phyloP scores from a whole-genome alignment of 1,140 invertebrate species.

The Magallana gigas region DNA sequence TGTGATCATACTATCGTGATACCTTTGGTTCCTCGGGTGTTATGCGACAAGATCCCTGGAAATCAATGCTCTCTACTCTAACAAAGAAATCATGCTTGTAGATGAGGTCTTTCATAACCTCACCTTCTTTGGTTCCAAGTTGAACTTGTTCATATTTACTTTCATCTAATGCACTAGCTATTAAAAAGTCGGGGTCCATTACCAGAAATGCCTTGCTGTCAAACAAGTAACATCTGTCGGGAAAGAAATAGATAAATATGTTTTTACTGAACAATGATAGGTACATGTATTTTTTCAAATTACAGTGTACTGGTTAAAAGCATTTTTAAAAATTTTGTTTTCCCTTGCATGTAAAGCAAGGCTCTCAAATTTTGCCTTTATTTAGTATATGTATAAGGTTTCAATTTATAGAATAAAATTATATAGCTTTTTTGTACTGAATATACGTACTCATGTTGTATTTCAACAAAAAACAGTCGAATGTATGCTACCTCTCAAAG shows the following conservation, averaged over 20 bases:
- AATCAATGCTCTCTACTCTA: conserved; percentile 77
- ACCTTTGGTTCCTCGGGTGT: conserved; percentile 78
- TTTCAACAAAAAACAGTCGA: no score
- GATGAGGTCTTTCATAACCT: conserved; percentile 80
- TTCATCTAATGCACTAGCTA: conserved; percentile 76
- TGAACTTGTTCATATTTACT: conserved; percentile 78
- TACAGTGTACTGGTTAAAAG: no score
- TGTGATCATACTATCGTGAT: conserved; percentile 9
- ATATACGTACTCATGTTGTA: no score
- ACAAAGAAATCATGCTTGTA: conserved; percentile 79
- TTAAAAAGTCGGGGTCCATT: conserved; percentile 79
- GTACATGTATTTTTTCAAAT: no score
- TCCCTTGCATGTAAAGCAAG: no score
- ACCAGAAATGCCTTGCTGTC: conserved; percentile 79
- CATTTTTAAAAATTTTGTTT: no score
- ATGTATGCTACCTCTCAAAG: no score
- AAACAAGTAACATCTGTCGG: conserved; percentile 79
- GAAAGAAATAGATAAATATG: background rate
- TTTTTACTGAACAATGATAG: no score
- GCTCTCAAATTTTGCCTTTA: no score
- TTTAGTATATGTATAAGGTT: no score
- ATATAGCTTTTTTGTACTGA: no score
- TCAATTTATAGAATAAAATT: no score
- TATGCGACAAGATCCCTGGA: conserved; percentile 79
- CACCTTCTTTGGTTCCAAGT: conserved; percentile 79